Percentiles rank a stretch among this genome's conserved stretches.
Conservation (phyloP, 2,797 vertebrate genomes). For the Brotula barbata region DNA sequence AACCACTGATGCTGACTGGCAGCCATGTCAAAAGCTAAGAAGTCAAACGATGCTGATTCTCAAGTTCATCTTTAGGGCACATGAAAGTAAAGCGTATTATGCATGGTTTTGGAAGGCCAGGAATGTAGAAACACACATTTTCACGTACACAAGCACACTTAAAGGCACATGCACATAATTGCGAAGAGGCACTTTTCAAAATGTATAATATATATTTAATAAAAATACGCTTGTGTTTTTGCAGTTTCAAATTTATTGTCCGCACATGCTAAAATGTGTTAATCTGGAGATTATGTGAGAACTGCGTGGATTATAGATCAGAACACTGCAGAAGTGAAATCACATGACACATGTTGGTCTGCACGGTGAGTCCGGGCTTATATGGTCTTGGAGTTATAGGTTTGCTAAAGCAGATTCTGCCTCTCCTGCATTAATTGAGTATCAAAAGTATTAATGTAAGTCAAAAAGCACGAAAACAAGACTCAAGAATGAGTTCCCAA, state of each 20-base stretch:
- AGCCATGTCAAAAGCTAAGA: conserved; percentile 72
- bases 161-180: neutral
- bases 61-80: conserved; percentile 74
- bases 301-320: conserved; percentile 22
- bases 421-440: conserved; percentile 9
- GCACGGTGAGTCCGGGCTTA: neutral
- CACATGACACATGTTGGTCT: conserved; percentile 31
- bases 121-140: conserved; percentile 62
- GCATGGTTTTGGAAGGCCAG: conserved; percentile 45
- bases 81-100: conserved; percentile 69
- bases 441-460: neutral
- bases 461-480: conserved; percentile 6
- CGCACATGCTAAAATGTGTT: conserved; percentile 44
- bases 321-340: conserved; percentile 18
- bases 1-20: conserved; percentile 69
- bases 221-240: neutral
- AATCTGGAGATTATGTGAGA: conserved; percentile 59
- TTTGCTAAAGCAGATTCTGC: neutral
- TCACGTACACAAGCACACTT: conserved; percentile 19
- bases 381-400: neutral
- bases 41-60: conserved; percentile 66
- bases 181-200: neutral
- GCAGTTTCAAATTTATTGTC: conserved; percentile 9
- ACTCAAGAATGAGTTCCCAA: neutral
- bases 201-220: neutral